phyloP scores from a whole-genome alignment of 2,113 vertebrate genomes.

The Brachirus orientalis region DNA sequence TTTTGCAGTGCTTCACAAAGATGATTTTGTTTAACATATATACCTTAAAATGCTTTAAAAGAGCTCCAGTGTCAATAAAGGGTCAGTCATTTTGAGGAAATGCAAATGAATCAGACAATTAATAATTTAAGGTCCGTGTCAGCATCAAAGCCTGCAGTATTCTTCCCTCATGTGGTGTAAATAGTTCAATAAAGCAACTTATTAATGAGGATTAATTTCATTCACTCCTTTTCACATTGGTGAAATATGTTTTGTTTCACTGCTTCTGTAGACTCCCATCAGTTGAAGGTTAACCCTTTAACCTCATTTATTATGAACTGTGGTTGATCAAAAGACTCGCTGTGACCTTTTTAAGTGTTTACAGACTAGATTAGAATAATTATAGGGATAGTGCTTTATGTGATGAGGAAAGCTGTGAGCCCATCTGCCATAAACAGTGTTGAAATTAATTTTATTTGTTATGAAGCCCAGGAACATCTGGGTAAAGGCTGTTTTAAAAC shows the following conservation, averaged over 20 bases:
- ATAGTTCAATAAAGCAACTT: conserved; percentile 78
- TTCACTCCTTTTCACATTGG: conserved; percentile 50
- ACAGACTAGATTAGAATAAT: conserved; percentile 64
- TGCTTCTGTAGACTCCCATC: too few relatives aligned
- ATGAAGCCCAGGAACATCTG: conserved; percentile 56
- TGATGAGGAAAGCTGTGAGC: too few relatives aligned
- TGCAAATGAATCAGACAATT: conserved; percentile 71
- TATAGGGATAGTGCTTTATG: too few relatives aligned
- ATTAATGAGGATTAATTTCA: conserved; percentile 80
- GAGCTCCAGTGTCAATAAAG: conserved; percentile 43
- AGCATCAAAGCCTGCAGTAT: conserved; percentile 77
- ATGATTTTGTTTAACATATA: conserved; percentile 41
- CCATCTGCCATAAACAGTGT: conserved; percentile 51
- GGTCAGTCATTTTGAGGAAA: conserved; percentile 77
- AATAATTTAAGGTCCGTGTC: conserved; percentile 76
- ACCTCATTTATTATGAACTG: conserved; percentile 25
- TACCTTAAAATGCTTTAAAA: conserved; percentile 41
- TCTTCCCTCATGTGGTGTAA: conserved; percentile 75
- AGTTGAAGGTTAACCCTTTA: conserved; percentile 44
- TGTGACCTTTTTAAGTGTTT: conserved; percentile 57
- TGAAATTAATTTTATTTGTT: conserved; percentile 61
- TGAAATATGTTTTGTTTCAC: conserved; percentile 56
- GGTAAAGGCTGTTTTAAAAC: conserved; percentile 58
- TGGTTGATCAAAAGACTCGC: conserved; percentile 55
- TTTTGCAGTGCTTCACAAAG: conserved; percentile 8